Conservation (phyloP, 2,797 vertebrate species). For the Cryptoprocta ferox region DNA sequence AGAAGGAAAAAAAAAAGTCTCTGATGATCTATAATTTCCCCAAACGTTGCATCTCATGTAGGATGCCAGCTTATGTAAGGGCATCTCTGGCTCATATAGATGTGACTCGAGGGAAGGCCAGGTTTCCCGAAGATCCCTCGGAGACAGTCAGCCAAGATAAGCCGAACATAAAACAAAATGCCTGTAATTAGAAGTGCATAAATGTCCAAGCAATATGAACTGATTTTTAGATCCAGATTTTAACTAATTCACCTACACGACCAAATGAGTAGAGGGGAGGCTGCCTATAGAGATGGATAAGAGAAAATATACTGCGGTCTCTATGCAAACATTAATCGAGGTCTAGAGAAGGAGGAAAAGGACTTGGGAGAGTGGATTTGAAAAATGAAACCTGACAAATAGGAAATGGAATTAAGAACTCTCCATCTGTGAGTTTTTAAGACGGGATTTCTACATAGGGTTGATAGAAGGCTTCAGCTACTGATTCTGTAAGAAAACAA, state of each 20-base stretch:
- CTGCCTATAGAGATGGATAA: too few species aligned
- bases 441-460: background rate
- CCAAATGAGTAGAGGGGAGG: background rate
- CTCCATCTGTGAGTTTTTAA: background rate
- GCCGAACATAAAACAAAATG: background rate
- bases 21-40: conserved; percentile 71
- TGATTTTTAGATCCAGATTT: background rate
- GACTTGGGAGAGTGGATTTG: background rate
- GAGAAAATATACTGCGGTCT: background rate
- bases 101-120: background rate
- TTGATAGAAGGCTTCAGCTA: background rate
- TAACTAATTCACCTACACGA: background rate
- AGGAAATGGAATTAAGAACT: background rate
- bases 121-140: background rate
- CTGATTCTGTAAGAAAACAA: background rate
- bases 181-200: background rate
- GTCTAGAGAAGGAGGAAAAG: background rate
- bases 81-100: conserved; percentile 69
- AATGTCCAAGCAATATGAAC: background rate
- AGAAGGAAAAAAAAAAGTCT: background rate
- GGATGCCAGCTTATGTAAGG: conserved; percentile 57
- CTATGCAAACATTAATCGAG: background rate
- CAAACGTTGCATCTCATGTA: conserved; percentile 14
- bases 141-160: background rate
- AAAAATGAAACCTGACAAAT: background rate